Conservation (phyloP, 2,888 invertebrate species). For the Papilio gigon region DNA sequence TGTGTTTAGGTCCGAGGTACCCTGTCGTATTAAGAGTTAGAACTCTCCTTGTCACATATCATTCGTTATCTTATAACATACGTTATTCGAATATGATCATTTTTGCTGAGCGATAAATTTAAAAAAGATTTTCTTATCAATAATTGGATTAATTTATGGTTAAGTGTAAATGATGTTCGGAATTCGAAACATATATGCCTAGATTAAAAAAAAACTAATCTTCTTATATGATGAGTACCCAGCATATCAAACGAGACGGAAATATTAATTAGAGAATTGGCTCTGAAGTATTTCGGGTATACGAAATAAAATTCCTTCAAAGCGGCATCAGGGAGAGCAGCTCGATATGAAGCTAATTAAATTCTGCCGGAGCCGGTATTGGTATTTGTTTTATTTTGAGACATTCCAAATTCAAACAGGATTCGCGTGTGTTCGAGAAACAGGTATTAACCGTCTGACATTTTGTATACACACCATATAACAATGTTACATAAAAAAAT, state of each 20-base stretch:
- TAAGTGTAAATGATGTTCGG: neutral
- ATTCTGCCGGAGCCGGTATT: constrained; percentile 48
- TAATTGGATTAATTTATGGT: too few species aligned
- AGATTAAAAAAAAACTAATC: neutral
- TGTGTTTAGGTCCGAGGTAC: too few species aligned
- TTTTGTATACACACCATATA: neutral
- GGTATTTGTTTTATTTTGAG: constrained; percentile 35
- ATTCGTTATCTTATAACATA: too few species aligned
- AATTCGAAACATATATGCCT: neutral
- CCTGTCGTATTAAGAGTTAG: too few species aligned
- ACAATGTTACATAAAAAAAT: too few species aligned
- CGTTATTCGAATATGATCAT: too few species aligned
- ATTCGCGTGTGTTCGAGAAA: constrained; percentile 28
- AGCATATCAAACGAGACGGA: constrained; percentile 3
- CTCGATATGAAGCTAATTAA: constrained; percentile 51
- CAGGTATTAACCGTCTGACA: neutral
- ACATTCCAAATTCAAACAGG: constrained; percentile 27
- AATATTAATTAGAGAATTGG: constrained; percentile 33
- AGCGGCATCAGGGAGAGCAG: constrained; percentile 43
- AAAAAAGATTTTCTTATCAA: too few species aligned
- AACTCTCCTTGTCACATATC: too few species aligned
- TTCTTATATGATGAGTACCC: neutral
- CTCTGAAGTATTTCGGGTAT: constrained; percentile 33
- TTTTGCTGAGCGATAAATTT: too few species aligned
- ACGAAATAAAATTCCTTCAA: constrained; percentile 48